phyloP scores from a whole-genome alignment of 2,888 invertebrate genomes.

The Chrysotoxum bicinctum region DNA sequence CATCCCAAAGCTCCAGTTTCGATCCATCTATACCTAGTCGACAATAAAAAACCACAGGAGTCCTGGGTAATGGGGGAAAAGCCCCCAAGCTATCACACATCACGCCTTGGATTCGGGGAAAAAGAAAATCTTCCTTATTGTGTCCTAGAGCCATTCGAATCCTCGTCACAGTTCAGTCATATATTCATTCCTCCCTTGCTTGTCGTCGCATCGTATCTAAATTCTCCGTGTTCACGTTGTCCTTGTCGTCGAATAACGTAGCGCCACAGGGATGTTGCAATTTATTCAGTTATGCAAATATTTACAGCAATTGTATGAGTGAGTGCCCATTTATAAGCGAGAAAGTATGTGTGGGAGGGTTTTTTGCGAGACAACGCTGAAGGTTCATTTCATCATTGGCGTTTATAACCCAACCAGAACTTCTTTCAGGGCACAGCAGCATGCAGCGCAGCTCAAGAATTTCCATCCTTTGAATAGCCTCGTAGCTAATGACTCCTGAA shows the following conservation, averaged over 20 bases:
- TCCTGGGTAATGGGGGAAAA: slow-evolving; percentile 4
- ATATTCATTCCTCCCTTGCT: background rate
- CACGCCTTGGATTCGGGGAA: slow-evolving; percentile 20
- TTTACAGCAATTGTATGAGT: slow-evolving; percentile 34
- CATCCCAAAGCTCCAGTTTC: slow-evolving; percentile 15
- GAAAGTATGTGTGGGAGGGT: background rate
- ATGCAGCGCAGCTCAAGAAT: background rate
- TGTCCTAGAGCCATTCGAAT: slow-evolving; percentile 25
- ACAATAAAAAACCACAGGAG: slow-evolving; percentile 37
- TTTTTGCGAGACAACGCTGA: background rate
- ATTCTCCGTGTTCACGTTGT: background rate
- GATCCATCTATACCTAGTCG: background rate
- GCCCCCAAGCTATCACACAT: slow-evolving; percentile 29
- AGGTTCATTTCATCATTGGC: slow-evolving; percentile 26
- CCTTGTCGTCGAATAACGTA: background rate
- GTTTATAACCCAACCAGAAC: background rate
- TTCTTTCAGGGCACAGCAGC: background rate
- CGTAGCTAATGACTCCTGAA: slow-evolving; percentile 13
- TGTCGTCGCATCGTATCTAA: background rate
- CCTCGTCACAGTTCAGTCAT: slow-evolving; percentile 14
- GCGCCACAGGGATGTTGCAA: slow-evolving; percentile 38
- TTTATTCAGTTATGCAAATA: slow-evolving; percentile 48
- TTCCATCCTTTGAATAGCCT: slow-evolving; percentile 15
- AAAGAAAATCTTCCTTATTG: slow-evolving; percentile 34
- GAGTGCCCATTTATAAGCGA: slow-evolving; percentile 10